A percentile compares a stretch with the other conserved stretches of the same genome.
phyloP scores from a whole-genome alignment of 2,113 vertebrate genomes.

The Atherinomorus stipes region DNA sequence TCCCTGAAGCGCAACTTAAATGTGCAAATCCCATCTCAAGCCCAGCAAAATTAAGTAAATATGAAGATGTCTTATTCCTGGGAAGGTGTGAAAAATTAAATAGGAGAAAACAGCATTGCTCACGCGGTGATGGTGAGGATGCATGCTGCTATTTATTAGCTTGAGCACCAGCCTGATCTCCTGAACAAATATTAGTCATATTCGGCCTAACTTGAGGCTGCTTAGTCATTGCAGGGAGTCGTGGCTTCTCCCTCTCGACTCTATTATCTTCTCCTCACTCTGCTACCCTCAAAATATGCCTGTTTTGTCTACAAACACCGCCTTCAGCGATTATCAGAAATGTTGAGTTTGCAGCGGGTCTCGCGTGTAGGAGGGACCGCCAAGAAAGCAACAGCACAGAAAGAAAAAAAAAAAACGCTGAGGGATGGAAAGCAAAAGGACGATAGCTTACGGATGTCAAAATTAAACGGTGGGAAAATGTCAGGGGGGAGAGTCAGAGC shows the following conservation, averaged over 20 bases:
- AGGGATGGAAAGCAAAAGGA: conserved; percentile 27
- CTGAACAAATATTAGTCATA: conserved; percentile 62
- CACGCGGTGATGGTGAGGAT: conserved; percentile 6
- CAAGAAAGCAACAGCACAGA: conserved; percentile 30
- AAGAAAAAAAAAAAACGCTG: neutral
- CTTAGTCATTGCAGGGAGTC: conserved; percentile 61
- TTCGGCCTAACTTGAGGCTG: conserved; percentile 57
- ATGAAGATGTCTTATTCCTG: conserved; percentile 14
- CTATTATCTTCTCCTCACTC: conserved; percentile 69
- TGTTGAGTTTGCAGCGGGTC: conserved; percentile 43
- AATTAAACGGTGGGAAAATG: conserved; percentile 70
- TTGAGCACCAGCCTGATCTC: conserved; percentile 39
- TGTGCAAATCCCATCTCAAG: conserved; percentile 16
- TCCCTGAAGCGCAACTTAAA: conserved; percentile 17
- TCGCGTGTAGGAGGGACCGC: conserved; percentile 54
- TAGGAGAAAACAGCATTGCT: conserved; percentile 15
- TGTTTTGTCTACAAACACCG: conserved; percentile 57
- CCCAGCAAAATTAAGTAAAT: conserved; percentile 20
- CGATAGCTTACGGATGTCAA: conserved; percentile 62
- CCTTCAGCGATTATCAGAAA: conserved; percentile 62
- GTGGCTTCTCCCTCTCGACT: conserved; percentile 65
- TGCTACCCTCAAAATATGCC: conserved; percentile 57
- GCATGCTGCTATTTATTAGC: conserved; percentile 49
- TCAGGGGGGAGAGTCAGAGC: conserved; percentile 55
- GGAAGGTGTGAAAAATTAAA: conserved; percentile 32